Base-by-base conservation (phyloP, 2,113 vertebrate genomes). In the Microcebus griseorufus region DNA sequence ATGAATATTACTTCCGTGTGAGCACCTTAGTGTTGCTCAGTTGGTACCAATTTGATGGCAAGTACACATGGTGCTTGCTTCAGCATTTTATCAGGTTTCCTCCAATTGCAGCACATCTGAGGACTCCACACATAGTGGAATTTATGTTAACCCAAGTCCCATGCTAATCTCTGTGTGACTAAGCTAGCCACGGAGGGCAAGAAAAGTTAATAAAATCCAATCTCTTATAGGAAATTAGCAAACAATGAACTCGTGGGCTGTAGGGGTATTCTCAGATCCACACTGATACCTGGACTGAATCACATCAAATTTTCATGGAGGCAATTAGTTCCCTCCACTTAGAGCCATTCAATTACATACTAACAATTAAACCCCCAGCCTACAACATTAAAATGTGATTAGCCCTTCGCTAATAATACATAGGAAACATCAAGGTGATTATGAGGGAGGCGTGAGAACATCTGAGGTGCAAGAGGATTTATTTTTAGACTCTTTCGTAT, bases 231-330 rank as follows among this genome's bases (percentile, higher is more conserved):
- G 84, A 98, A 97, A 98, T 97, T 92, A 98, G 89, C 81, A 73
- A 97, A 94, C 62, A 95, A 97, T 96, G 95, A 98, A 94, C 55
- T 96, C 73, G 53, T 80, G 3, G 53, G 92, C 86, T 97, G 58
- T 96, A 90, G 90, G 90, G 39, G 94, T 98, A 95, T 92, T 84
- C 86, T 95, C 95, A 67, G 65, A 75, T 97, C 89, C 96, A 97
- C 96, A 98, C 64, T 90, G 97, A 94, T 73, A 97, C 29, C 95
- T 98, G 97, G 97, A 98, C 95, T 98, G 67, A 98, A 48, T 48
- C 53, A 69, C 60, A 98, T 98, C 81, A 96, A 95, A 98, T 98
- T 98, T 98, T 98, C 93, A 96, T 85, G 83, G 70, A 94, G 93
- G 39, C 23, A 97, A 96, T 98, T 98, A 98, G 96, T 98, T 98